These are phyloP conservation scores for Phylloscopus whistleri DNA, from an alignment of 2,113 vertebrate genomes.

Conservation along the genomic window DNA sequence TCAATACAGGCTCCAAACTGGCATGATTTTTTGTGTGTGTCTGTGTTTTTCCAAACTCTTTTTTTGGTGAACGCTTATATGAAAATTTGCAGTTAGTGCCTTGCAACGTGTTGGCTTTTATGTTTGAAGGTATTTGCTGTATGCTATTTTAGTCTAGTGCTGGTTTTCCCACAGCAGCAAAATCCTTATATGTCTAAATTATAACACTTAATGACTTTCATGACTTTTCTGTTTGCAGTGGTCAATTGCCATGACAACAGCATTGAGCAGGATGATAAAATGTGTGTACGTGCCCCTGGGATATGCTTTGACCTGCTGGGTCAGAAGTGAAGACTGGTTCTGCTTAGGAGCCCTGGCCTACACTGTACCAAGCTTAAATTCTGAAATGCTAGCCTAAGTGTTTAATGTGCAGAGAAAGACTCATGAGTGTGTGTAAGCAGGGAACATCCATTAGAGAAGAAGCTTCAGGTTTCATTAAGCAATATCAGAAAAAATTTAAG, in stretches of 20 bases:
- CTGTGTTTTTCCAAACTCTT: background rate
- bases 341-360: background rate
- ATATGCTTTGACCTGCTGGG: background rate
- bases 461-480: background rate
- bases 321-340: background rate
- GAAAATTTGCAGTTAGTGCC: background rate
- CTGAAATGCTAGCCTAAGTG: background rate
- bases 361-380: background rate
- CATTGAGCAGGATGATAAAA: background rate
- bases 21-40: background rate
- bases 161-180: background rate
- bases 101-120: background rate
- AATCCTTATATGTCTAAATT: background rate
- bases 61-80: background rate
- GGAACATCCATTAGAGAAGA: background rate
- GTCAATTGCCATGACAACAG: background rate
- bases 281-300: background rate
- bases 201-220: background rate
- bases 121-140: background rate
- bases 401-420: background rate
- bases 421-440: background rate
- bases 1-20: background rate
- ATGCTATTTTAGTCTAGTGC: background rate
- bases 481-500: background rate
- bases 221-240: background rate